Percentiles rank a stretch among this genome's conserved stretches.
Evolutionary conservation across 2,113 vertebrate genomes (phyloP).

Genomic region (Menura novaehollandiae): DNA sequence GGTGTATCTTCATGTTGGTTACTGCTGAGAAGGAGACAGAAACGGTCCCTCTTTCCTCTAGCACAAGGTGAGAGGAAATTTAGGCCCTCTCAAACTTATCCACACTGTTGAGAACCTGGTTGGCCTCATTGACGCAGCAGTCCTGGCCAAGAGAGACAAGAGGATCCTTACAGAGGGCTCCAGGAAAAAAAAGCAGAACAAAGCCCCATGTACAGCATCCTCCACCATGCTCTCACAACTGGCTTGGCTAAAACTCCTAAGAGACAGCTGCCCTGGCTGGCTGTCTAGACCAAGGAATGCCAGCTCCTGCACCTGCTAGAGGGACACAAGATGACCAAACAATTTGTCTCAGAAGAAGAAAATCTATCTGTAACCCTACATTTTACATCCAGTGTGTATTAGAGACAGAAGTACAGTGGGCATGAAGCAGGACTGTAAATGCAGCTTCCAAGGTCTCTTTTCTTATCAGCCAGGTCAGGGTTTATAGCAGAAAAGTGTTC

Average conservation of each 20-base stretch:
- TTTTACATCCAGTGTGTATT: not conserved
- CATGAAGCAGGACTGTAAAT: not conserved
- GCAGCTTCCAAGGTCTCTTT: not conserved
- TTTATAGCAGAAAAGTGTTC: not conserved
- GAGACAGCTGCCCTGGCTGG: not conserved
- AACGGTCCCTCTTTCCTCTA: not conserved
- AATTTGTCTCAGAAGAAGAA: not conserved
- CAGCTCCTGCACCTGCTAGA: not conserved
- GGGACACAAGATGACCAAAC: not conserved
- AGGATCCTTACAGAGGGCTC: not conserved
- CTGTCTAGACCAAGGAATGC: not conserved
- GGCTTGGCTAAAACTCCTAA: not conserved
- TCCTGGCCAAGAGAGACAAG: not conserved
- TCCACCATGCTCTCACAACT: not conserved
- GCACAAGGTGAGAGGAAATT: not conserved
- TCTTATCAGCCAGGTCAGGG: not conserved
- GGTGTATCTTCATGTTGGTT: not conserved
- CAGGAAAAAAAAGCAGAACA: not conserved
- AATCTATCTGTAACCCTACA: not conserved
- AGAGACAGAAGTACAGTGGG: not conserved
- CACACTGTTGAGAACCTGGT: not conserved
- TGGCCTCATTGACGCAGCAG: not conserved
- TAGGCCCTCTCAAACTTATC: not conserved
- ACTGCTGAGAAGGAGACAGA: not conserved
- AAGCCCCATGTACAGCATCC: not conserved